Base-by-base conservation (phyloP, 2,888 invertebrate genomes). In the Pollenia griseotomentosa region DNA sequence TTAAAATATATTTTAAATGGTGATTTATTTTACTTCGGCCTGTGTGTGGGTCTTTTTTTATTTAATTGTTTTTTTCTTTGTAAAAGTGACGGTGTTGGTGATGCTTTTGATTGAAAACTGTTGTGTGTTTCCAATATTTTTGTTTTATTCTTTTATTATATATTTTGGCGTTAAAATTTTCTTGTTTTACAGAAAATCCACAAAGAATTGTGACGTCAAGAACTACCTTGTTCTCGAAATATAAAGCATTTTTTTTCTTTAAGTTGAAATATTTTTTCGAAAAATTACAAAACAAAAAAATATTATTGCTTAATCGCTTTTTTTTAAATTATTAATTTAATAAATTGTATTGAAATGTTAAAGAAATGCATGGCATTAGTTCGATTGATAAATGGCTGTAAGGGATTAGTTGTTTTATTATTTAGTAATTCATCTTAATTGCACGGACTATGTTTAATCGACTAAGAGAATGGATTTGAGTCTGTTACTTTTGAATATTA, bases 161-260 rank as follows among this genome's bases (percentile, higher is more conserved):
- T 65, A 55, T 57, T 57, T 51, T 40, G 12, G 16, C 51, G 33
- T 77, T 53, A 51, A 59, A n/a, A 59, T n/a, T n/a, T 68, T 57
- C 81, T 51, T 61, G 7, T 84, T 59, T 74, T 51, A 57, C 14
- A 66, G 44, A 53, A 73, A 65, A 68, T 63, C 57, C 81, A 84
- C 81, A 78, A 48, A 82, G 23, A 73, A 61, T 19, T 42, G 19
- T 87, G 87, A 87, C 80, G 87, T 86, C 83, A 89, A 68, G 11
- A 61, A 61, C 68, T 74, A 68, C 87, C 87, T 70, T 84, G 87
- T 68, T 86, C 83, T 88, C 78, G n/a, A 75, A 86, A 73, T 46
- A 66, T 51, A 59, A 88, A 89, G 90, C 88, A 90, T 88, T 83
- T 88, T 70, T 77, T 40, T n/a, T 40, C 16, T 73, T 57, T 65